Evolutionary conservation across 2,113 vertebrate genomes (phyloP).

Genomic region (Galeopterus variegatus): DNA sequence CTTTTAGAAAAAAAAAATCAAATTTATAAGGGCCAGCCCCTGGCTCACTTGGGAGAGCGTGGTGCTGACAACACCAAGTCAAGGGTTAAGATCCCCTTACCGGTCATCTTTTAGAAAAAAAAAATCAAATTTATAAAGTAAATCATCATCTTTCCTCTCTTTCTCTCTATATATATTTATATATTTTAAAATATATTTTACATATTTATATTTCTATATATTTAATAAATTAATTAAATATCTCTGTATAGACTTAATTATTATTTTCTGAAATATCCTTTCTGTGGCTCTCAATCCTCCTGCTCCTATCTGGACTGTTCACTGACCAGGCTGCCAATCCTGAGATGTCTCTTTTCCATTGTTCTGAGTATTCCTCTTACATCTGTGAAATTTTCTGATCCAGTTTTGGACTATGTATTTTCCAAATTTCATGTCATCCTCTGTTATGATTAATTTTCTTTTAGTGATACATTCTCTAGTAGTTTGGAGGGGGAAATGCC

Average conservation of each 20-base stretch:
- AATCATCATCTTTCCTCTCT: not conserved
- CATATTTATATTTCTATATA: too few species aligned
- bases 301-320: too few species aligned
- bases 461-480: too few species aligned
- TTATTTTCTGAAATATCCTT: not conserved
- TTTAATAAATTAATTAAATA: too few species aligned
- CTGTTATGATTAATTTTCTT: not conserved
- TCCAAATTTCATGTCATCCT: not conserved
- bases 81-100: not conserved
- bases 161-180: not conserved
- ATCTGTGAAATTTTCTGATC: not conserved
- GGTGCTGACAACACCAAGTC: too few species aligned
- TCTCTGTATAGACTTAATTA: too few species aligned
- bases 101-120: too few species aligned
- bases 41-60: too few species aligned
- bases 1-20: not conserved
- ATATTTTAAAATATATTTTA: too few species aligned
- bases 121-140: not conserved
- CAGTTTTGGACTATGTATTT: not conserved
- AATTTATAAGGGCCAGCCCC: not conserved
- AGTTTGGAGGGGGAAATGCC: rapidly evolving
- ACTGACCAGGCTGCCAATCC: not conserved
- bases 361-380: not conserved
- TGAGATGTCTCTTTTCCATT: not conserved
- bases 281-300: rapidly evolving